A percentile compares a stretch with the other conserved stretches of the same genome.
phyloP scores from a whole-genome alignment of 2,113 vertebrate genomes.

The cattle (Bos taurus) region ARS-UCD2.0 NC_037355.1:3998501-3999000 shows the following conservation, averaged over 20 bases:
- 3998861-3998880: neutral
- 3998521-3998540: neutral
- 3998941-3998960: neutral
- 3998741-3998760: neutral
- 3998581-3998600: neutral
- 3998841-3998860: neutral
- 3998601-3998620: neutral
- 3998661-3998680: neutral
- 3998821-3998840: neutral
- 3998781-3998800: neutral
- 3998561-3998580: accelerated
- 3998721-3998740: neutral
- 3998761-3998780: neutral
- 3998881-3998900: neutral
- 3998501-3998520: neutral
- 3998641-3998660: neutral
- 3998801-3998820: neutral
- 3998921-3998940: neutral
- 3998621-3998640: neutral
- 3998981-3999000: neutral
- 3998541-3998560: neutral
- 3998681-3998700: neutral
- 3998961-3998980: neutral
- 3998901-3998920: neutral
- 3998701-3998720: neutral